Percentiles rank a stretch among this genome's conserved stretches.
Conservation (phyloP, 2,888 invertebrate genomes). For the Pristionchus maxplancki region DNA sequence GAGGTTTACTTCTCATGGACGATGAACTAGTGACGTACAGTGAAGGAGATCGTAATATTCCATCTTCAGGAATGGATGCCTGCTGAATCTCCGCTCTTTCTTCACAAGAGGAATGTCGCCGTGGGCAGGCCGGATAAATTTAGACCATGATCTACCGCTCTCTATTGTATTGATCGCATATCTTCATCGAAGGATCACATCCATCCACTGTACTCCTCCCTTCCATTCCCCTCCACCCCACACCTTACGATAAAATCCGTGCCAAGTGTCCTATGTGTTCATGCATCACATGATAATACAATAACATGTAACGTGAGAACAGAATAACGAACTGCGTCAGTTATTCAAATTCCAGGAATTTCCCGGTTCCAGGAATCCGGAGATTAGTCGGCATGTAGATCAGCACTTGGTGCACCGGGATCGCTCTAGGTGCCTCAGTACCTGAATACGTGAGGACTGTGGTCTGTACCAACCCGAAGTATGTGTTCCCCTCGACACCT, state of each 20-base stretch:
- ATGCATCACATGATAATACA: not conserved
- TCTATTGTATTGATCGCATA: conserved; percentile 12
- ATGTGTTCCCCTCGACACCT: no score
- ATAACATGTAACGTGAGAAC: conserved; percentile 16
- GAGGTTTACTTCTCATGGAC: not conserved
- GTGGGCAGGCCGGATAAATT: conserved; percentile 36
- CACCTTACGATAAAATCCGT: conserved; percentile 44
- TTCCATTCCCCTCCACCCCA: not conserved
- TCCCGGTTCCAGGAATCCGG: not conserved
- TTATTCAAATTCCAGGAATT: not conserved
- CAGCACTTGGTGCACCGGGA: no score
- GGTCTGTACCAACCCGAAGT: no score
- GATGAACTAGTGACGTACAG: not conserved
- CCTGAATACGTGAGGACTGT: no score
- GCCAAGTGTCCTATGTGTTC: conserved; percentile 36
- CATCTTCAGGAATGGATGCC: conserved; percentile 27
- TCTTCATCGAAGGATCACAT: conserved; percentile 30
- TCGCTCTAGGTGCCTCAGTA: no score
- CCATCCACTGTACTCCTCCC: not conserved
- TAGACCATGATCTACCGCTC: not conserved
- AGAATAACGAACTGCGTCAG: not conserved
- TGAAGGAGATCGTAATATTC: not conserved
- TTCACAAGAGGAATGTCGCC: conserved; percentile 46
- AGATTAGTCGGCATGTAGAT: no score
- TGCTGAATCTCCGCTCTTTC: conserved; percentile 10